Percentiles rank a stretch among this genome's conserved stretches.
phyloP scores from a whole-genome alignment of 2,888 invertebrate species.

The Helobdella robusta region DNA sequence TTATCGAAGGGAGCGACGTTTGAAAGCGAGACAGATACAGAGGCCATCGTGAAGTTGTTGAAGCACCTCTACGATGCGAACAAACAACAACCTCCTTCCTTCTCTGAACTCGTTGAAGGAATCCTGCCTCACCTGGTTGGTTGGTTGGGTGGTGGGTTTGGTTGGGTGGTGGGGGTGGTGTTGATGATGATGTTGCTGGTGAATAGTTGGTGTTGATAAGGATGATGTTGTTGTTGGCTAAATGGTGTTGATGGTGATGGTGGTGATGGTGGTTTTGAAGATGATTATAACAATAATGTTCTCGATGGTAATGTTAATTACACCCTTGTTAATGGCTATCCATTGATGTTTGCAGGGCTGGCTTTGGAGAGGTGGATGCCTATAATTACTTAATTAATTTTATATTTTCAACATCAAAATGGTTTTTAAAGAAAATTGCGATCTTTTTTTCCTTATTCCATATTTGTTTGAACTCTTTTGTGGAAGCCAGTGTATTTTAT shows the following conservation, averaged over 20 bases:
- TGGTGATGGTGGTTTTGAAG: neutral
- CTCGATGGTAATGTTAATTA: neutral
- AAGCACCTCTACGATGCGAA: conserved; percentile 83
- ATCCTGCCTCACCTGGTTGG: conserved; percentile 86
- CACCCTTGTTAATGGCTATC: neutral
- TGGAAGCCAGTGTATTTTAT: too few relatives aligned
- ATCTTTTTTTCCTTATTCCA: too few relatives aligned
- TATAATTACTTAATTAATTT: too few relatives aligned
- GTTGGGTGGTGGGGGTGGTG: too few relatives aligned
- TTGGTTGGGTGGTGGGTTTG: conserved; percentile 25
- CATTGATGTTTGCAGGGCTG: too few relatives aligned
- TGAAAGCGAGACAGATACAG: conserved; percentile 98
- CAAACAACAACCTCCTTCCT: conserved; percentile 59
- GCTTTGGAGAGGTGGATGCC: too few relatives aligned
- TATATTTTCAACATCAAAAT: too few relatives aligned
- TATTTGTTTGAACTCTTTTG: too few relatives aligned
- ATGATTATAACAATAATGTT: neutral
- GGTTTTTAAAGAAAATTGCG: too few relatives aligned
- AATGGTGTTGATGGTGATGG: neutral
- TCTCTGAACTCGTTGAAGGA: conserved; percentile 90
- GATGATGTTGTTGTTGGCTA: neutral
- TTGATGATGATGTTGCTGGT: too few relatives aligned
- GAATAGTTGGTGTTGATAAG: too few relatives aligned
- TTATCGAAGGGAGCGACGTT: conserved; percentile 79
- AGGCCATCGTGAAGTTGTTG: conserved; percentile 90